phyloP scores from a whole-genome alignment of 2,888 invertebrate genomes.

The Drosophila antonietae region DNA sequence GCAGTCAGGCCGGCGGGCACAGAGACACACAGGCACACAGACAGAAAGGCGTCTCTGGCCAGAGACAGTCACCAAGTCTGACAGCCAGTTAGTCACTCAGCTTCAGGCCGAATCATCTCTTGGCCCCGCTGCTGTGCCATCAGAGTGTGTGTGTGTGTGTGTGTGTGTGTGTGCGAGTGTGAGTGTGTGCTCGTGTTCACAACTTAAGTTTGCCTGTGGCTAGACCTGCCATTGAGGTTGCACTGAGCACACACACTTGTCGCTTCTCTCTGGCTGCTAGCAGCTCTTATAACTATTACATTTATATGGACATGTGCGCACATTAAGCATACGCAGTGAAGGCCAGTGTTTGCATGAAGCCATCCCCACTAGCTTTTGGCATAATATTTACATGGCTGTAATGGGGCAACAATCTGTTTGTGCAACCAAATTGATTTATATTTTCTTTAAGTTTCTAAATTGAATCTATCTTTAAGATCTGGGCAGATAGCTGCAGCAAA shows the following conservation, averaged over 20 bases:
- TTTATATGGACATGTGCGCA: conserved; percentile 67
- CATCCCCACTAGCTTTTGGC: conserved; percentile 38
- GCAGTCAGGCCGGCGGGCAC: conserved; percentile 29
- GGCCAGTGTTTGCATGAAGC: conserved; percentile 53
- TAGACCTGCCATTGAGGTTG: conserved; percentile 66
- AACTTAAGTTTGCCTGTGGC: conserved; percentile 47
- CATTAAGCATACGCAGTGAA: conserved; percentile 71
- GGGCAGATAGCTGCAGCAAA: conserved; percentile 44
- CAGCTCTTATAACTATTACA: conserved; percentile 67
- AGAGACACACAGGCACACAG: conserved; percentile 14
- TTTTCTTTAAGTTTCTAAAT: conserved; percentile 61
- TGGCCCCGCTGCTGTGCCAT: conserved; percentile 13
- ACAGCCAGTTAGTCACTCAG: conserved; percentile 53
- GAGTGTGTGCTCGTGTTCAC: conserved; percentile 43
- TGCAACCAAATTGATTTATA: conserved; percentile 66
- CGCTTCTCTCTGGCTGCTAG: conserved; percentile 19
- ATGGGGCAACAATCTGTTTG: conserved; percentile 47
- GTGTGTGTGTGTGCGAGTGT: conserved; percentile 32
- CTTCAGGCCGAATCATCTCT: conserved; percentile 56
- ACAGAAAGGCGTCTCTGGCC: conserved; percentile 14
- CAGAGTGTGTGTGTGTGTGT: conserved; percentile 17
- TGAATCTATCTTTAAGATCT: conserved; percentile 41
- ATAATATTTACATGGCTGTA: conserved; percentile 66
- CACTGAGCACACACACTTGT: conserved; percentile 45
- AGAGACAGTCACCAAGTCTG: conserved; percentile 31